A percentile compares a stretch with the other conserved stretches of the same genome.
Conservation (phyloP, 2,113 vertebrate genomes). For the Entelurus aequoreus region DNA sequence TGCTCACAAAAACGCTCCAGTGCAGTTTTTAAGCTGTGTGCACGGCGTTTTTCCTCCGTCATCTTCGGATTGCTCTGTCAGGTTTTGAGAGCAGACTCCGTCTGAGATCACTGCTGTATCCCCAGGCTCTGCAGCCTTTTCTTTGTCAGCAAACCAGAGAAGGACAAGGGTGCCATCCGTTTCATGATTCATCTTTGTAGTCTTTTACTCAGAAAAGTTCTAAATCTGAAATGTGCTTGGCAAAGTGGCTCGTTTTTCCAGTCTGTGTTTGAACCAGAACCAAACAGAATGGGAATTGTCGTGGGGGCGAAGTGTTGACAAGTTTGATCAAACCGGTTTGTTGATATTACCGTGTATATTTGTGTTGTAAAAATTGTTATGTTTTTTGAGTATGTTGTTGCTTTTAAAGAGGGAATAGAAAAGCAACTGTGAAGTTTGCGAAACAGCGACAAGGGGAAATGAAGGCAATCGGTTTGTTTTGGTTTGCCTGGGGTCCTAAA, state of each 20-base stretch:
- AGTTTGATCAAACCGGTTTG: conserved; percentile 53
- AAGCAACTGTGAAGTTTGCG: conserved; percentile 52
- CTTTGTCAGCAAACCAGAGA: conserved; percentile 42
- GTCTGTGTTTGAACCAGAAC: conserved; percentile 39
- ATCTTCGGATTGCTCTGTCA: conserved; percentile 27
- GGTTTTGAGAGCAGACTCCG: conserved; percentile 41
- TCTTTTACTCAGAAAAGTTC: conserved; percentile 34
- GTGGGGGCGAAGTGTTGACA: conserved; percentile 44
- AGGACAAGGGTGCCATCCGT: conserved; percentile 47
- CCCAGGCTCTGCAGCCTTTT: conserved; percentile 35
- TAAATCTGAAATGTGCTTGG: conserved; percentile 56
- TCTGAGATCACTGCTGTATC: conserved; percentile 39
- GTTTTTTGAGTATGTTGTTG: conserved; percentile 26
- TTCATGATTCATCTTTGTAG: conserved; percentile 25
- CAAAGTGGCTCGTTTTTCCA: conserved; percentile 37
- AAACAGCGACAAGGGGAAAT: conserved; percentile 46
- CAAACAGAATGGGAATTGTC: conserved; percentile 35
- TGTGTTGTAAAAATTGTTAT: conserved; percentile 3
- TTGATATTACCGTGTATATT: conserved; percentile 5
- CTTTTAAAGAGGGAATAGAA: conserved; percentile 11
- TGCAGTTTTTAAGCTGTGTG: too few species aligned
- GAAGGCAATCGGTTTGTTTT: conserved; percentile 59
- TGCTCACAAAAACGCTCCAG: too few species aligned
- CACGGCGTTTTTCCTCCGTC: conserved; percentile 16
- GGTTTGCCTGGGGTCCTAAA: conserved; percentile 44